Conservation (phyloP, 2,113 vertebrate species). For the Phainopepla nitens region DNA sequence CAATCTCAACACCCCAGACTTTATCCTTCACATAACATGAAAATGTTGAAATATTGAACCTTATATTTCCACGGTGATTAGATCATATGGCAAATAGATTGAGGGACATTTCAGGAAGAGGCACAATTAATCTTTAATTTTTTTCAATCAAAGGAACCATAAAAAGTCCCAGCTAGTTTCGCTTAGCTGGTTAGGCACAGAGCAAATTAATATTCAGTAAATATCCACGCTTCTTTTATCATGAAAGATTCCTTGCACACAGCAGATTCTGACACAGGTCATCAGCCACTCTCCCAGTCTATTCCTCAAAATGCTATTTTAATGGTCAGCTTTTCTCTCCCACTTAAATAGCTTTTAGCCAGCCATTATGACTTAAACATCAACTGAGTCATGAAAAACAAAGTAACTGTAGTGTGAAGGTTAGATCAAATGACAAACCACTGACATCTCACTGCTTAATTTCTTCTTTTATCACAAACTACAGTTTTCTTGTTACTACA, state of each 20-base stretch:
- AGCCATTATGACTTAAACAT: slow-evolving; percentile 39
- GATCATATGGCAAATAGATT: neutral
- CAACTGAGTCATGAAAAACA: slow-evolving; percentile 54
- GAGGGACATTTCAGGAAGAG: neutral
- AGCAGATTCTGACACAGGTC: slow-evolving; percentile 24
- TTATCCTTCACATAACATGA: neutral
- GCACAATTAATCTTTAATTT: neutral
- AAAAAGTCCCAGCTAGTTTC: neutral
- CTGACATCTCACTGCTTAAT: neutral
- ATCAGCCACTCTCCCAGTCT: neutral
- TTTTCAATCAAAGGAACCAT: neutral
- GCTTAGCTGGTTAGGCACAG: neutral
- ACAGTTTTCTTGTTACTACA: neutral
- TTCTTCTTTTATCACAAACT: neutral
- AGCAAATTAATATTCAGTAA: slow-evolving; percentile 27
- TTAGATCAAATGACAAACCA: slow-evolving; percentile 38
- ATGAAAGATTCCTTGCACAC: neutral
- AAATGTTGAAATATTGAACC: neutral
- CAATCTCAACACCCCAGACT: neutral
- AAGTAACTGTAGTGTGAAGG: slow-evolving; percentile 56
- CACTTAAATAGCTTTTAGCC: slow-evolving; percentile 37
- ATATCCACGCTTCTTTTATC: neutral
- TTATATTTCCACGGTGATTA: neutral
- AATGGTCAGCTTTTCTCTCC: neutral
- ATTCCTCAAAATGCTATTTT: slow-evolving; percentile 37